These are phyloP conservation scores for Scomber scombrus DNA, from an alignment of 2,113 vertebrate genomes.

Conservation along the genomic window DNA sequence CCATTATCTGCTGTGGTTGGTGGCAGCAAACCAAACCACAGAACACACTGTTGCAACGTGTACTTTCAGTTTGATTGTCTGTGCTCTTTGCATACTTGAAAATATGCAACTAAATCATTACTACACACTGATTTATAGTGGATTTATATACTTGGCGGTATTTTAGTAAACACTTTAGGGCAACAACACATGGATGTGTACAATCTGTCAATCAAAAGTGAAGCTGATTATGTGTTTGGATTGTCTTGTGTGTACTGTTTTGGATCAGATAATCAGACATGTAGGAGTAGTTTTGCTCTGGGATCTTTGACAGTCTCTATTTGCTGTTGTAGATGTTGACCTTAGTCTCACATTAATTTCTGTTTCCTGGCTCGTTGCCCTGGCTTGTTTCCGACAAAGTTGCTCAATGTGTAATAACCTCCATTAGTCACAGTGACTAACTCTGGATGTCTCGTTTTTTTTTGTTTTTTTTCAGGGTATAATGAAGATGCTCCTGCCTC, in stretches of 20 bases:
- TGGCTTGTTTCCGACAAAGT: slow-evolving; percentile 31
- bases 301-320: not conserved
- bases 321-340: not conserved
- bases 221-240: not conserved
- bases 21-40: slow-evolving; percentile 41
- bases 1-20: slow-evolving; percentile 14
- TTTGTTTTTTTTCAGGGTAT: slow-evolving; percentile 34
- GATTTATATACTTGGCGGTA: not conserved
- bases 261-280: not conserved
- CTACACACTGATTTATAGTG: not conserved
- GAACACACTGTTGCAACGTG: not conserved
- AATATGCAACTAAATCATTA: not conserved
- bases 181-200: not conserved
- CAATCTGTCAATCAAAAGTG: not conserved
- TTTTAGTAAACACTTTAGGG: slow-evolving; percentile 23
- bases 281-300: not conserved
- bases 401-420: slow-evolving; percentile 32
- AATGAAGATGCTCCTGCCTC: slow-evolving; percentile 70
- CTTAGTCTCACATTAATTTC: slow-evolving; percentile 10
- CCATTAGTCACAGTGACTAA: slow-evolving; percentile 58
- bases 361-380: not conserved
- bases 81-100: not conserved
- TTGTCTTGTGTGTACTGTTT: not conserved
- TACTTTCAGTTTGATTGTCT: not conserved
- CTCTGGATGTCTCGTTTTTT: slow-evolving; percentile 18